Base-by-base conservation (phyloP, 2,113 vertebrate species). In the Oplegnathus fasciatus region DNA sequence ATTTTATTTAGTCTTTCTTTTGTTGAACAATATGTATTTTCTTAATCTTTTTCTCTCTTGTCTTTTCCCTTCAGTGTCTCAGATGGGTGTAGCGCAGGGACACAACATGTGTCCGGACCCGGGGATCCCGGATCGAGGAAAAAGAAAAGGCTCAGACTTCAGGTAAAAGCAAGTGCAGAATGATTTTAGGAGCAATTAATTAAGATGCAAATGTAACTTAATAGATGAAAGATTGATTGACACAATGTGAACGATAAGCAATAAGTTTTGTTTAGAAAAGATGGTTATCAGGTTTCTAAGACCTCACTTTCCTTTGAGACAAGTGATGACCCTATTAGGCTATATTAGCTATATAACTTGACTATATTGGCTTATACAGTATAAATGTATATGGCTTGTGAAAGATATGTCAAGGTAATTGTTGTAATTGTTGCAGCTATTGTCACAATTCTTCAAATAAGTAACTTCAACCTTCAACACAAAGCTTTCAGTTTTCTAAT, bases 31-130 rank as follows among this genome's bases (percentile, higher is more conserved):
- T 54, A 24, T 57, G 22, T 62, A 14, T 14, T 40, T 26, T 72
- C 8, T 17, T 42, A 28, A 54, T 24, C 1, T 40, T 55, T 73
- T 34, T 58, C 2, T 44, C 5, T 68, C 26, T n/a, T 85, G 30
- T 83, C 20, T 44, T 66, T 77, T 34, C 6, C 42, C 9, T 11
- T 75, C 32, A 99, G 98, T 99, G 96, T 99, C 98, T 92, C 98
- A 99, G 96, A 98, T 98, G 97, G 98, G 98, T 88, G 98, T 99
- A 78, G 98, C 97, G 76, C 98, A 99, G 96, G 98, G 98, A 89
- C 98, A 98, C 96, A 98, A 99, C 96, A 98, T 99, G 97, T 99
- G 98, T 95, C 98, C 98, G 89, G 98, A 99, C 91, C 98, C 98
- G 62, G 98, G 98, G 92, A 97, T 98, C 94, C 98, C 98, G 5